Evolutionary conservation across 2,113 vertebrate species (phyloP).

Genomic region (Grammomys surdaster): DNA sequence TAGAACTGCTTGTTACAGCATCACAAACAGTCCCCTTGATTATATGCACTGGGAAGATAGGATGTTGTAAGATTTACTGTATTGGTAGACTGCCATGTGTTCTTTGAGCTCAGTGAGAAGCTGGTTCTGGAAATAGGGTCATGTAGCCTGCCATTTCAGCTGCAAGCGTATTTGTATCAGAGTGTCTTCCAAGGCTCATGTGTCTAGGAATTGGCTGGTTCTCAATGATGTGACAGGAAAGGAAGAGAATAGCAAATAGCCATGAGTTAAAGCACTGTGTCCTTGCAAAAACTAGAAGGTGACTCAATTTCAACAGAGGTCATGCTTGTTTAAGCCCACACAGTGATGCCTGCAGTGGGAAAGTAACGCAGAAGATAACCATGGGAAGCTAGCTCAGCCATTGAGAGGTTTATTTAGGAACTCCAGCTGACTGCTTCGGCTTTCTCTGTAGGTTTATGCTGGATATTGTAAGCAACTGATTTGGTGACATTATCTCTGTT

Average conservation of each 20-base stretch:
- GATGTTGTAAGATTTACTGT: not conserved
- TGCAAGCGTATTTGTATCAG: not conserved
- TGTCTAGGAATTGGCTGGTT: not conserved
- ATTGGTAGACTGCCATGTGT: not conserved
- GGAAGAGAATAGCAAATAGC: not conserved
- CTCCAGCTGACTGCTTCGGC: not conserved
- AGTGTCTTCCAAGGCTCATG: not conserved
- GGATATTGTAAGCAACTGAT: not conserved
- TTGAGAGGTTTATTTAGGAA: not conserved
- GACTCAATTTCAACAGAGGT: not conserved
- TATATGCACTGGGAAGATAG: not conserved
- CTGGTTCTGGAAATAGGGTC: not conserved
- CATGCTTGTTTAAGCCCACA: not conserved
- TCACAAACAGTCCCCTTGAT: not conserved
- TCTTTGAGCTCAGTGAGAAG: not conserved
- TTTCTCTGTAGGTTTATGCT: not conserved
- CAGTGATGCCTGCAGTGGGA: not conserved
- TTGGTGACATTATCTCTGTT: not conserved
- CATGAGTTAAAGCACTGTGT: no score
- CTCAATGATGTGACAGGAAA: not conserved
- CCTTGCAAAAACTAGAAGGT: no score
- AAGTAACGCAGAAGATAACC: not conserved
- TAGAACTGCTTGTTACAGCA: not conserved
- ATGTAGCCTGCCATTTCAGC: not conserved
- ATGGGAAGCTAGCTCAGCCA: not conserved